Conservation (phyloP, 2,888 invertebrate species). For the Rutpela maculata region DNA sequence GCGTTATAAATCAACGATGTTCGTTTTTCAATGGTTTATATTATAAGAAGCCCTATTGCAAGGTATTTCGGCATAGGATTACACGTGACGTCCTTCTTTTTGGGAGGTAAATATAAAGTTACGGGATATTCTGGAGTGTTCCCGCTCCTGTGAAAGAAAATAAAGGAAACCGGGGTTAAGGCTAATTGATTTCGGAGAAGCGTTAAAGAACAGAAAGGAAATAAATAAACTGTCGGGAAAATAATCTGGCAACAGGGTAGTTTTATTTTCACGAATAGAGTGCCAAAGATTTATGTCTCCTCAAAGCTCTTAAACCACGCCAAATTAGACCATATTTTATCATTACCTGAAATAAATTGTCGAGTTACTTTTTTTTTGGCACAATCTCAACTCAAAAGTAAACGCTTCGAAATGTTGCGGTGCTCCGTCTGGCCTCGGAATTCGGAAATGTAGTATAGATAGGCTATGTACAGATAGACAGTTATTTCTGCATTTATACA, state of each 20-base stretch:
- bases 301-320: not conserved
- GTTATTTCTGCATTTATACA: too few relatives aligned
- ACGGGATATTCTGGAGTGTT: slow-evolving; percentile 4
- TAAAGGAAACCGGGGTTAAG: slow-evolving; percentile 9
- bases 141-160: not conserved
- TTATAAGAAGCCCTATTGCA: slow-evolving; percentile 14
- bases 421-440: too few relatives aligned
- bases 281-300: not conserved
- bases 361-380: not conserved
- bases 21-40: slow-evolving; percentile 26
- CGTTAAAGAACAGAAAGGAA: slow-evolving; percentile 3
- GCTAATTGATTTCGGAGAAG: slow-evolving; percentile 20
- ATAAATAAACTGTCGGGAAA: slow-evolving; percentile 20
- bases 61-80: slow-evolving; percentile 10
- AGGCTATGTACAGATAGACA: too few relatives aligned
- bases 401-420: too few relatives aligned
- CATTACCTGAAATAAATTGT: not conserved
- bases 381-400: not conserved
- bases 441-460: too few relatives aligned
- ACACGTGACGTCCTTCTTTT: not conserved
- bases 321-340: not conserved
- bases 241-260: not conserved
- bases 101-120: slow-evolving; percentile 19
- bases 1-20: slow-evolving; percentile 13
- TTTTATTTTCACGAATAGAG: not conserved